phyloP scores from a whole-genome alignment of 2,797 vertebrate genomes.

The Trichosurus vulpecula region DNA sequence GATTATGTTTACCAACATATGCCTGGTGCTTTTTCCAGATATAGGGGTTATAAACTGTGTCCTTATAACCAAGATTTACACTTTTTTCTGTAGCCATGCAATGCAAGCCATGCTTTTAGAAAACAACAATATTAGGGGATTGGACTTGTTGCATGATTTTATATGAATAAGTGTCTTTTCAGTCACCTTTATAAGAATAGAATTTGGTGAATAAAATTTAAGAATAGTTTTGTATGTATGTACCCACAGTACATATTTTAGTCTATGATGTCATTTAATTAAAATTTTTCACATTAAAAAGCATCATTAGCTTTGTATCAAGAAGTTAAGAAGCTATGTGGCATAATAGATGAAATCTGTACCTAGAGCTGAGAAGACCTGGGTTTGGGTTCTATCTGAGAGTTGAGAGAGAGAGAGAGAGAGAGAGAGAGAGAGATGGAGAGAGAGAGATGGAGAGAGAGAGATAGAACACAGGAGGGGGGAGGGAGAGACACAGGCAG shows the following conservation, averaged over 20 bases:
- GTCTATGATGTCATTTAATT: no score
- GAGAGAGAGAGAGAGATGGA: no score
- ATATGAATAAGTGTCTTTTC: not conserved
- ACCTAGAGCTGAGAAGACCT: not conserved
- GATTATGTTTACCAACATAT: not conserved
- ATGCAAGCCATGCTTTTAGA: not conserved
- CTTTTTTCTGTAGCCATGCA: not conserved
- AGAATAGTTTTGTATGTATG: not conserved
- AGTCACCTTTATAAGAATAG: not conserved
- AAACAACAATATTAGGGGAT: not conserved
- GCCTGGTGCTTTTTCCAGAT: not conserved
- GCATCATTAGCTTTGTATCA: not conserved
- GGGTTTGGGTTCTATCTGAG: not conserved
- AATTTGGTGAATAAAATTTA: not conserved
- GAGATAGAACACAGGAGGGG: no score
- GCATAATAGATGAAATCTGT: not conserved
- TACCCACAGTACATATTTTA: not conserved
- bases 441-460: no score
- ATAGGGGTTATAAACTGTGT: not conserved
- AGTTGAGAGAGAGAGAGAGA: no score
- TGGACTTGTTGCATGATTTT: not conserved
- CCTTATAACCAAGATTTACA: not conserved
- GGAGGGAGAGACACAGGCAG: no score
- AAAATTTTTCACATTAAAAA: not conserved
- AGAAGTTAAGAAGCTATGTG: not conserved